phyloP scores from a whole-genome alignment of 2,888 invertebrate genomes.

The Athrips mouffetella region DNA sequence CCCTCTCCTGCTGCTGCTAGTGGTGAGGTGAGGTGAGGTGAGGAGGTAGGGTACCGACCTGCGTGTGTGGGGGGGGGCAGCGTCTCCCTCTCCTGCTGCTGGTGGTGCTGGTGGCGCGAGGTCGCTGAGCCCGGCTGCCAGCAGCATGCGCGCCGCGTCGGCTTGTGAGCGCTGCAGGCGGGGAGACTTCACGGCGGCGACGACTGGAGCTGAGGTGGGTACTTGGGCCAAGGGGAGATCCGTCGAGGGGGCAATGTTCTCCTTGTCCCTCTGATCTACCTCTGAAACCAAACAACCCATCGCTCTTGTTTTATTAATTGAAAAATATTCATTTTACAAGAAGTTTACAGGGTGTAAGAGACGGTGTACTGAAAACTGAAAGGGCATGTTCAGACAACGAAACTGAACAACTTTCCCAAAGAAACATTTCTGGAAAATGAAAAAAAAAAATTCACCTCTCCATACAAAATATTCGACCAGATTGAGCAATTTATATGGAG shows the following conservation, averaged over 20 bases:
- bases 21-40: no score
- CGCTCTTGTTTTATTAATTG: no score
- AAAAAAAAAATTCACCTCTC: not conserved
- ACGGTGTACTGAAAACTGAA: no score
- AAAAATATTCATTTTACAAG: no score
- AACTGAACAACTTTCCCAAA: no score
- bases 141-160: slow-evolving; percentile 37
- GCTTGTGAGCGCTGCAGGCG: slow-evolving; percentile 6
- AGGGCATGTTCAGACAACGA: no score
- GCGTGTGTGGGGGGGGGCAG: not conserved
- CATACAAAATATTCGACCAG: no score
- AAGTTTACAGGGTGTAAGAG: no score
- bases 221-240: no score
- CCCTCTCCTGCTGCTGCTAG: no score
- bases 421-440: slow-evolving; percentile 1
- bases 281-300: slow-evolving; percentile 29
- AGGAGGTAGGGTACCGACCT: no score
- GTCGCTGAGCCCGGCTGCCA: slow-evolving; percentile 50
- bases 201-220: no score
- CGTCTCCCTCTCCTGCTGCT: not conserved
- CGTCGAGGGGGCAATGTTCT: slow-evolving; percentile 43
- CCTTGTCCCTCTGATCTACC: slow-evolving; percentile 47
- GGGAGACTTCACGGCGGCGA: not conserved
- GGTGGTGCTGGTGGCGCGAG: slow-evolving; percentile 18
- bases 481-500: not conserved